Evolutionary conservation across 2,888 invertebrate genomes (phyloP).

Genomic region (Lissonota sp.): DNA sequence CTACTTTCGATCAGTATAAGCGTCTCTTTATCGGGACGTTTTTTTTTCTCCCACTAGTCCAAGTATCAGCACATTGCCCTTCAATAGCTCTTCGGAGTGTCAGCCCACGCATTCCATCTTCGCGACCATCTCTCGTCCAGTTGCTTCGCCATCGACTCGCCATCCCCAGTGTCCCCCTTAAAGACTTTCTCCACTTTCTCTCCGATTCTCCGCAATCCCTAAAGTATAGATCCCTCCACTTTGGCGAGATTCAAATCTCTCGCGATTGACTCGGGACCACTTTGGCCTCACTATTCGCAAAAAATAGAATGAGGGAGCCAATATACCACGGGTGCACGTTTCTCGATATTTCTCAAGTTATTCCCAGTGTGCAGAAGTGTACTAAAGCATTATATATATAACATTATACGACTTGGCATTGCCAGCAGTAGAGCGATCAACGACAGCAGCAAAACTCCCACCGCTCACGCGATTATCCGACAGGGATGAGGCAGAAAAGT

Average conservation of each 20-base stretch:
- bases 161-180: constrained; percentile 22
- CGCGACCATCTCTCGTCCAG: constrained; percentile 16
- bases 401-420: too few species aligned
- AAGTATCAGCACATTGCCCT: constrained; percentile 24
- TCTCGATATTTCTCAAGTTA: constrained; percentile 31
- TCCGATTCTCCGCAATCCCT: constrained; percentile 37
- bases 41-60: constrained; percentile 48
- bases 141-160: constrained; percentile 34
- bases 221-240: constrained; percentile 52
- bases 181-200: constrained; percentile 18
- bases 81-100: constrained; percentile 33
- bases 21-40: constrained; percentile 40
- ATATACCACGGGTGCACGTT: constrained; percentile 62
- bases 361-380: constrained; percentile 4
- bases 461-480: neutral
- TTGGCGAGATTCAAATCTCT: constrained; percentile 71
- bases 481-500: neutral
- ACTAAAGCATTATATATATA: neutral
- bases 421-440: neutral
- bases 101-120: constrained; percentile 11
- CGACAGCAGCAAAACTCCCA: neutral
- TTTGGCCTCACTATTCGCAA: constrained; percentile 59
- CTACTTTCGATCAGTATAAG: constrained; percentile 52
- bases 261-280: constrained; percentile 71
- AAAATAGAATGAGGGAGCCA: constrained; percentile 48